These are phyloP conservation scores for Campylomormyrus numenius DNA, from an alignment of 2,113 vertebrate species.

Conservation along the genomic window DNA sequence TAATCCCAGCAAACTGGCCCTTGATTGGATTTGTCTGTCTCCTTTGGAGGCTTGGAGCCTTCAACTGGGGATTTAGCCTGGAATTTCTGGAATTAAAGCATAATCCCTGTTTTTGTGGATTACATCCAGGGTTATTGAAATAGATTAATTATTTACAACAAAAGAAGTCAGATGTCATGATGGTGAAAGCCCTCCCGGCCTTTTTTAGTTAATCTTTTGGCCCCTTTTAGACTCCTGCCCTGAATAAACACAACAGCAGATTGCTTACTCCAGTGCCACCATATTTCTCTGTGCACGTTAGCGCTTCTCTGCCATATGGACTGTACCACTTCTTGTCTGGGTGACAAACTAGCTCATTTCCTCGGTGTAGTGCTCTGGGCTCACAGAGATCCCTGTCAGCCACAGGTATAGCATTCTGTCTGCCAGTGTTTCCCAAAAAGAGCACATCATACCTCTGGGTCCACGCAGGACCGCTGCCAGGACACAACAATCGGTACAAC, in stretches of 20 bases:
- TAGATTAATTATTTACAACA: conserved; percentile 2
- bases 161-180: not conserved
- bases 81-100: conserved; percentile 18
- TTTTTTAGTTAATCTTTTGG: not conserved
- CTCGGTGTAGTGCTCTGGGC: not conserved
- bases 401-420: not conserved
- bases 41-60: conserved; percentile 18
- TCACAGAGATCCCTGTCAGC: not conserved
- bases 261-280: not conserved
- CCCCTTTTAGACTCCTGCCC: not conserved
- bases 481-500: not conserved
- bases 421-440: not conserved
- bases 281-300: not conserved
- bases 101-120: conserved; percentile 20
- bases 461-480: not conserved
- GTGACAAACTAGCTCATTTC: not conserved
- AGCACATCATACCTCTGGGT: not conserved
- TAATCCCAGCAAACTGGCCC: conserved; percentile 13
- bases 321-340: not conserved
- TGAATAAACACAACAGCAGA: not conserved
- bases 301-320: not conserved
- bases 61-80: not conserved
- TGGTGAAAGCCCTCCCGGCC: not conserved
- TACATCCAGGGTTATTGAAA: conserved; percentile 1
- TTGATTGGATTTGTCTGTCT: conserved; percentile 18